Conservation (phyloP, 2,113 vertebrate species). For the Tachycineta bicolor region DNA sequence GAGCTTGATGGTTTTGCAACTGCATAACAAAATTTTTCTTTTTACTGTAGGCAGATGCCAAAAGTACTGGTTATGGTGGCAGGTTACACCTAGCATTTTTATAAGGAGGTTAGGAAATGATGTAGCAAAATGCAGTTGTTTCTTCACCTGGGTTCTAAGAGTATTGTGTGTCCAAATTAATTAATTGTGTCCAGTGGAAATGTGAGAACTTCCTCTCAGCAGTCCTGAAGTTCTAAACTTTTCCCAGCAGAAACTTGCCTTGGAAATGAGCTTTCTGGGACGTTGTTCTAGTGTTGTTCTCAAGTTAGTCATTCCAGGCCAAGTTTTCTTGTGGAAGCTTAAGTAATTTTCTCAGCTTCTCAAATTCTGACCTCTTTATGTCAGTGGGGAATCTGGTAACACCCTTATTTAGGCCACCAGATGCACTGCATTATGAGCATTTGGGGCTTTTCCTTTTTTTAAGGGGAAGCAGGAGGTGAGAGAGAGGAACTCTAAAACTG, state of each 20-base stretch:
- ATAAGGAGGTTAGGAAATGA: background rate
- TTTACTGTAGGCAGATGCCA: background rate
- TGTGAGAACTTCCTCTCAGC: background rate
- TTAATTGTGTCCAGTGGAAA: background rate
- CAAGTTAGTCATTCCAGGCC: slow-evolving; percentile 35
- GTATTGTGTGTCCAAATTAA: background rate
- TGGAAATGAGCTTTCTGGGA: background rate
- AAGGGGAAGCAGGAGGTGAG: background rate
- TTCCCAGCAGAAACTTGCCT: slow-evolving; percentile 12
- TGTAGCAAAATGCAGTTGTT: slow-evolving; percentile 2
- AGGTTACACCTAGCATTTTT: background rate
- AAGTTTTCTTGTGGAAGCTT: slow-evolving; percentile 22
- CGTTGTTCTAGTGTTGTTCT: background rate
- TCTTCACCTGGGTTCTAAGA: background rate
- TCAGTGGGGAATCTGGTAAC: slow-evolving; percentile 30
- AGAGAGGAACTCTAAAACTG: background rate
- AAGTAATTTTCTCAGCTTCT: slow-evolving; percentile 46
- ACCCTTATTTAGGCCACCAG: slow-evolving; percentile 36
- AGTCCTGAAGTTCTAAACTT: background rate
- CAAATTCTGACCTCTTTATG: slow-evolving; percentile 12
- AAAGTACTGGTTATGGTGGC: background rate
- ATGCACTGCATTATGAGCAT: background rate
- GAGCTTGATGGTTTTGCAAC: slow-evolving; percentile 21
- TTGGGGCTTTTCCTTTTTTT: background rate
- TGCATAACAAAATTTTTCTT: background rate